phyloP scores from a whole-genome alignment of 2,888 invertebrate genomes.

The Phyllotreta striolata region DNA sequence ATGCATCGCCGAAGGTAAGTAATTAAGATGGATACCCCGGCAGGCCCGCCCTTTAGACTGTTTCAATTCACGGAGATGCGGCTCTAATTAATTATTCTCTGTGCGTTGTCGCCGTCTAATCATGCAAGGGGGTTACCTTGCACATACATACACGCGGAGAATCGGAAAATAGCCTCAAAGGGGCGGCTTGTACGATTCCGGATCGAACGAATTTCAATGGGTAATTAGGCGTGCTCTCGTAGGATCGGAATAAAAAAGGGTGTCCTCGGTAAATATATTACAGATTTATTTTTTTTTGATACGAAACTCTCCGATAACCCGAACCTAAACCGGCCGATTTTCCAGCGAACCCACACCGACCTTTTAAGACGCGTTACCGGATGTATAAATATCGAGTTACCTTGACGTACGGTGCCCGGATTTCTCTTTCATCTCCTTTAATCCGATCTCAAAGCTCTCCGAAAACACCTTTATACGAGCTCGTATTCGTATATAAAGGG shows the following conservation, averaged over 20 bases:
- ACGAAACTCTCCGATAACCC: too few species aligned
- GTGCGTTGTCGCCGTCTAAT: constrained; percentile 18
- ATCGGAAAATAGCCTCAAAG: too few species aligned
- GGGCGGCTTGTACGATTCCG: too few species aligned
- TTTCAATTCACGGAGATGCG: constrained; percentile 26
- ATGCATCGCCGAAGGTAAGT: constrained; percentile 30
- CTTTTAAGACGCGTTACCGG: constrained; percentile 13
- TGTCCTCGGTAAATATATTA: too few species aligned
- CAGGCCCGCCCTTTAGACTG: constrained; percentile 21
- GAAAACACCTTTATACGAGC: constrained; percentile 17
- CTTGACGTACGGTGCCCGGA: constrained; percentile 16
- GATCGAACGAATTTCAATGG: too few species aligned
- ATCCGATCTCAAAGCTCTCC: constrained; percentile 20
- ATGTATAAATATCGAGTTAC: constrained; percentile 28
- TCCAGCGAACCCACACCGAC: constrained; percentile 4
- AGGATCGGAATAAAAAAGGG: too few species aligned
- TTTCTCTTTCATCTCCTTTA: constrained; percentile 27
- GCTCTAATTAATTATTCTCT: constrained; percentile 29
- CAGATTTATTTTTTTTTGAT: too few species aligned
- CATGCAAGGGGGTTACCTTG: constrained; percentile 4
- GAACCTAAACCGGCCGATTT: constrained; percentile 9
- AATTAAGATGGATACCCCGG: constrained; percentile 30
- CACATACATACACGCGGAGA: too few species aligned
- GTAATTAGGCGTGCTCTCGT: too few species aligned
- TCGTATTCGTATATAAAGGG: not conserved